These are phyloP conservation scores for Strigamia maritima DNA, from an alignment of 2,888 invertebrate species.

Conservation along the genomic window DNA sequence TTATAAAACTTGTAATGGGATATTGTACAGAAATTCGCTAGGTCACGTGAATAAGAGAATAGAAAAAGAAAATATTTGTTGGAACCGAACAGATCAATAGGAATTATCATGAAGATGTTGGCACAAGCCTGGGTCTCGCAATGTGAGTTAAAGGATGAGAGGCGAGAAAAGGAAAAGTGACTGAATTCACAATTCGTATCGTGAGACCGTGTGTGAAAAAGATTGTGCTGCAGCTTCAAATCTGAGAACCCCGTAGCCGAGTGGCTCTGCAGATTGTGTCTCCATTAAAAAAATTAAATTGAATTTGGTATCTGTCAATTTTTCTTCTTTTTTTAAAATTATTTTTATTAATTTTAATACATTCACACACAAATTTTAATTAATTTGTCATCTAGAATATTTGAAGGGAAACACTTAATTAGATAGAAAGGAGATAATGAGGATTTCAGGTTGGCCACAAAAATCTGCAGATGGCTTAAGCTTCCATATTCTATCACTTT, in stretches of 20 bases:
- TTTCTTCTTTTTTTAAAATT: background rate
- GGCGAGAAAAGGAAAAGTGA: background rate
- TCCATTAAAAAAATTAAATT: background rate
- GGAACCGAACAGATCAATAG: background rate
- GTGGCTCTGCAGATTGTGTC: background rate
- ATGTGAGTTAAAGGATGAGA: background rate
- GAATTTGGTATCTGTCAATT: background rate
- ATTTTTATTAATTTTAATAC: background rate
- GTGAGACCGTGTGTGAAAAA: background rate
- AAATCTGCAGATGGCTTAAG: background rate
- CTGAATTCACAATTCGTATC: background rate
- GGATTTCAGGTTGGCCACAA: background rate
- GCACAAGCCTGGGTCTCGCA: background rate
- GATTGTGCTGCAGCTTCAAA: background rate
- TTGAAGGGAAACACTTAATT: background rate
- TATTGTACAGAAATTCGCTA: background rate
- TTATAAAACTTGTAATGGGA: background rate
- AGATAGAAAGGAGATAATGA: background rate
- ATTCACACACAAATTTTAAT: background rate
- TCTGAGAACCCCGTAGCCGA: background rate
- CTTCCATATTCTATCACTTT: background rate
- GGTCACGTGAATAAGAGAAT: background rate
- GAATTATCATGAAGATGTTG: background rate
- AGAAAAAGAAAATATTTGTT: background rate
- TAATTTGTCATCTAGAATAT: background rate